A percentile compares a stretch with the other conserved stretches of the same genome.
These are phyloP conservation scores for Ophioninae sp. DNA, from an alignment of 2,888 invertebrate genomes.

Conservation along the genomic window DNA sequence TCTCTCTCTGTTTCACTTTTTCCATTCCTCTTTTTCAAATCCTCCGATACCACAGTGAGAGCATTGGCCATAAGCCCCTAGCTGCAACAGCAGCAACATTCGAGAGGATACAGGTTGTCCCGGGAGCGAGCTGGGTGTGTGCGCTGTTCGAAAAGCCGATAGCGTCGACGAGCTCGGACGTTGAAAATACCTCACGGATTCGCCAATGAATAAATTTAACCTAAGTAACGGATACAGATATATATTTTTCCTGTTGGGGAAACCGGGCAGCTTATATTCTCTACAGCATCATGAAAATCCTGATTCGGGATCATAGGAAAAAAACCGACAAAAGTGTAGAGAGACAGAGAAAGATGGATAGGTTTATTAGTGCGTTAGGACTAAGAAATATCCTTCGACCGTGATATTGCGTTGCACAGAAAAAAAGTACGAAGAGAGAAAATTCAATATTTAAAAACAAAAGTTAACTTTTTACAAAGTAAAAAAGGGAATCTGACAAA, in stretches of 20 bases:
- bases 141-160: constrained; percentile 67
- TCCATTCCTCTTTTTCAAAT: constrained; percentile 12
- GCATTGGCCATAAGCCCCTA: constrained; percentile 44
- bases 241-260: constrained; percentile 30
- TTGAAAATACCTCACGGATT: constrained; percentile 67
- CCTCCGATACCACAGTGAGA: constrained; percentile 23
- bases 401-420: too few species aligned
- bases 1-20: neutral
- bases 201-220: constrained; percentile 72
- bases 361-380: too few species aligned
- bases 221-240: constrained; percentile 56
- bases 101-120: constrained; percentile 34
- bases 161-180: constrained; percentile 62
- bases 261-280: constrained; percentile 42
- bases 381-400: too few species aligned
- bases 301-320: neutral
- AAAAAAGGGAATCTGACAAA: constrained; percentile 6
- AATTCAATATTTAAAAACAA: too few species aligned
- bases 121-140: constrained; percentile 36
- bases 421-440: too few species aligned
- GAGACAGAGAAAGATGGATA: constrained; percentile 1
- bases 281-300: constrained; percentile 37
- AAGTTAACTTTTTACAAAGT: neutral
- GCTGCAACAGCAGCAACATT: constrained; percentile 51
- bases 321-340: constrained; percentile 28